Evolutionary conservation across 1,140 invertebrate genomes (phyloP).

Genomic region (Pararge aegeria): DNA sequence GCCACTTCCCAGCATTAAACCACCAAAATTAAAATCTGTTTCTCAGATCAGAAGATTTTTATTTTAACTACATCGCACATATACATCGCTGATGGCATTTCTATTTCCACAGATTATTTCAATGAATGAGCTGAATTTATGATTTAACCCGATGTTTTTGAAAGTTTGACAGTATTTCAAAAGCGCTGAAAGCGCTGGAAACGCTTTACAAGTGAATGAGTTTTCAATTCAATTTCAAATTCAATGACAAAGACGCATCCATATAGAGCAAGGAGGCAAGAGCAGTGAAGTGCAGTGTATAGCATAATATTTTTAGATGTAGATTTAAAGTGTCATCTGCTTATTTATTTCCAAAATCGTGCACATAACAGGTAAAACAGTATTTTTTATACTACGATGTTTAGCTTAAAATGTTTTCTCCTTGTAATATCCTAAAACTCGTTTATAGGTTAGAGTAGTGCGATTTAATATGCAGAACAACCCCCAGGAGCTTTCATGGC

Average conservation of each 20-base stretch:
- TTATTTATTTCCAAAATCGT: conserved; percentile 65
- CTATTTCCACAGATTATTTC: no score
- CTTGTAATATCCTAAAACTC: conserved; percentile 68
- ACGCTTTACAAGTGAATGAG: conserved; percentile 25
- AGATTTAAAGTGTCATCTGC: conserved; percentile 76
- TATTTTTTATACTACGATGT: conserved; percentile 41
- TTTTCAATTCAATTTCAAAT: conserved; percentile 35
- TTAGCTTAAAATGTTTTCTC: conserved; percentile 35
- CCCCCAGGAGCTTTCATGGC: conserved; percentile 80
- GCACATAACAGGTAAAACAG: conserved; percentile 68
- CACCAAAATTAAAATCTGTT: no score
- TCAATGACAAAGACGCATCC: conserved; percentile 58
- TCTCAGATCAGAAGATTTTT: no score
- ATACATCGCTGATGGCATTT: no score
- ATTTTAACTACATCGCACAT: no score
- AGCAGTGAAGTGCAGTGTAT: conserved; percentile 58
- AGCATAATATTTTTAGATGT: conserved; percentile 81
- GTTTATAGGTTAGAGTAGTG: conserved; percentile 80
- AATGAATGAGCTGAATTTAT: no score
- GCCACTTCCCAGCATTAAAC: no score
- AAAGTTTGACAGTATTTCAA: neutral
- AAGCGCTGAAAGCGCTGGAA: conserved; percentile 18
- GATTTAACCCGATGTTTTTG: neutral
- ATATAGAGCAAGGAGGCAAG: conserved; percentile 27
- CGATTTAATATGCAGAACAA: conserved; percentile 80